Evolutionary conservation across 2,113 vertebrate genomes (phyloP), one percentile per base, ranked within the genome.

Genomic region (Danionella cerebrum): DNA sequence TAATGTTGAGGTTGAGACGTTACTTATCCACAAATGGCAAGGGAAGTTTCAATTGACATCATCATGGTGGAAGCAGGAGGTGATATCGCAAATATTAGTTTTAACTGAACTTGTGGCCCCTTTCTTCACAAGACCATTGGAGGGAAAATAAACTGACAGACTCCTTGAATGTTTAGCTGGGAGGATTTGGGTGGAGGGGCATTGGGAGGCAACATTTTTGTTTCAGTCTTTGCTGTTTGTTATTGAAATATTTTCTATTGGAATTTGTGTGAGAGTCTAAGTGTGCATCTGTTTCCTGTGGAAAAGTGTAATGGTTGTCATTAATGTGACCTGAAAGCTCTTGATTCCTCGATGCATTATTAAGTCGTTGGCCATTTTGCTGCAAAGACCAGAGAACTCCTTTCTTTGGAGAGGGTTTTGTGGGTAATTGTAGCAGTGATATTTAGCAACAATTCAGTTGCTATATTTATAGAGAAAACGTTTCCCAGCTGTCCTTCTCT

Each of bases 11-110:
- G 12, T 22, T 38, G 18, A 25, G n/a, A 21, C 24, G 22, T 59
- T 47, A 19, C 14, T 57, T 54, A 35, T 11, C 8, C 31, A 3
- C 6, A 29, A 42, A 25, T 57, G 53, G 59, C 16, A 38, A 31
- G 6, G 63, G 18, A 9, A 31, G 36, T 39, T 62, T 48, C 14
- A 29, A 31, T 18, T 50, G 45, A 68, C 33, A 68, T 47, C 53
- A 16, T 42, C n/a, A 57, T 25, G n/a, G 41, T 29, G 14, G 25
- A 60, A 55, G n/a, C 14, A 42, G 51, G 54, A 67, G 44, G 48
- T 19, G 65, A 67, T 72, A 62, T 60, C 44, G 63, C 18, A 65
- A 60, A 50, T 75, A 63, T 75, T 68, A 67, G 68, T 67, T 67
- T 64, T 57, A 55, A 66, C 52, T 65, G 52, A 58, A 48, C 63